Evolutionary conservation across 2,888 invertebrate species (phyloP), one percentile per base, ranked within the genome.

Genomic region (Maniola hyperantus): DNA sequence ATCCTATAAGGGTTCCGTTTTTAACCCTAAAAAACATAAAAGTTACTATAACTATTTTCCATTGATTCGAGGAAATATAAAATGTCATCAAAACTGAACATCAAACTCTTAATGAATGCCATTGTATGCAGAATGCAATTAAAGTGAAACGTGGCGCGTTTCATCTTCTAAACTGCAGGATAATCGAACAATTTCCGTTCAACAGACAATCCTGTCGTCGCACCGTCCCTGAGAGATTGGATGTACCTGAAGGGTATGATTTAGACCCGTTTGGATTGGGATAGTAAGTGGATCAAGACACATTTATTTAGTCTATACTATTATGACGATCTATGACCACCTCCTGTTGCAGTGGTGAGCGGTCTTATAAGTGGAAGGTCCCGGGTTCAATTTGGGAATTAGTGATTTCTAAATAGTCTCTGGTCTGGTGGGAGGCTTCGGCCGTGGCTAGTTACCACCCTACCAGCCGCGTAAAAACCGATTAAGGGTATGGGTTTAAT

Each of bases 181-280:
- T 81, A 82, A 85, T 84, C 84, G 82, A 82, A 79, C 78, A 74
- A 71, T 73, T 73, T 75, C 72, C 77, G 76, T 80, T 78, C 72
- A 79, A 77, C 80, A 79, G 81, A 79, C 76, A 78, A 77, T 72
- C 72, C 73, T 73, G 74, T 77, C 75, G 72, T 74, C 75, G 79
- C 74, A 79, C 76, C 78, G 82, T 79, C 80, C 85, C 83, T 75
- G 58, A 63, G 85, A 81, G 84, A 82, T 79, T 81, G 77, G 78
- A 79, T 79, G 76, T 69, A 73, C 62, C 62, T 62, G 53, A 62
- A 62, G 53, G 74, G 74, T 74, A 74, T 77, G 73, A 76, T 73
- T 72, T 64, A 73, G 82, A 70, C 65, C 60, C 54, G 77, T 83
- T 87, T 70, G 44, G 10, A 64, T 54, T 2, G 7, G 20, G 18